These are phyloP conservation scores for Paraplagusia blochii DNA, from an alignment of 2,113 vertebrate species.

Conservation along the genomic window DNA sequence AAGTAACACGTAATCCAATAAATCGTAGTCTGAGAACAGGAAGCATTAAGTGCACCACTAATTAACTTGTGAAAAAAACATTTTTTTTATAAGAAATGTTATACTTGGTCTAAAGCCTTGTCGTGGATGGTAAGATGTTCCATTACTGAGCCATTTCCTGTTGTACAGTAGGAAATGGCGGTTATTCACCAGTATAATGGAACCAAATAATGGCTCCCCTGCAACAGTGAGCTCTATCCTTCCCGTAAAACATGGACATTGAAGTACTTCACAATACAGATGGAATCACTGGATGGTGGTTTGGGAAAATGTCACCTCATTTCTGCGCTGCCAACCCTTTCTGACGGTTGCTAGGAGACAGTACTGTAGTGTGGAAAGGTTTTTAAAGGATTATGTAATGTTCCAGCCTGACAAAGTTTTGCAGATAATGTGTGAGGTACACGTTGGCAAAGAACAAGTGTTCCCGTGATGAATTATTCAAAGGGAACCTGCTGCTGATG, in stretches of 20 bases:
- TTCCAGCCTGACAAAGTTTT: conserved; percentile 46
- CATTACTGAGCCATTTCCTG: conserved; percentile 2
- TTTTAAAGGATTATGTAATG: conserved; percentile 51
- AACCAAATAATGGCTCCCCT: background rate
- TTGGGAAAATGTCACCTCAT: conserved; percentile 59
- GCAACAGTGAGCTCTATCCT: background rate
- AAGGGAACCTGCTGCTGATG: background rate
- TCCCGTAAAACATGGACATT: conserved; percentile 8
- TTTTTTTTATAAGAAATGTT: background rate
- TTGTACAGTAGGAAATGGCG: background rate
- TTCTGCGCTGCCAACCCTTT: conserved; percentile 53
- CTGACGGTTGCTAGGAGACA: conserved; percentile 74
- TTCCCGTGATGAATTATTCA: background rate
- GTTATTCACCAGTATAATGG: background rate
- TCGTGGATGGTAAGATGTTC: conserved; percentile 14
- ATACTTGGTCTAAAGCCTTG: background rate
- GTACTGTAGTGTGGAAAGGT: conserved; percentile 66
- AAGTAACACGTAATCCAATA: background rate
- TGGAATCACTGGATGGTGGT: conserved; percentile 38
- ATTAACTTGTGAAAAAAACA: background rate
- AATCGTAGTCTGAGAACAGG: too few species aligned
- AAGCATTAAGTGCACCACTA: background rate
- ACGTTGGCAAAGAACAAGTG: conserved; percentile 16
- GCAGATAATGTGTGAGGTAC: conserved; percentile 25
- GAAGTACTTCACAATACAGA: conserved; percentile 25